A percentile compares a stretch with the other conserved stretches of the same genome.
Conservation (phyloP, 2,888 invertebrate species). For the Desoria tigrina region DNA sequence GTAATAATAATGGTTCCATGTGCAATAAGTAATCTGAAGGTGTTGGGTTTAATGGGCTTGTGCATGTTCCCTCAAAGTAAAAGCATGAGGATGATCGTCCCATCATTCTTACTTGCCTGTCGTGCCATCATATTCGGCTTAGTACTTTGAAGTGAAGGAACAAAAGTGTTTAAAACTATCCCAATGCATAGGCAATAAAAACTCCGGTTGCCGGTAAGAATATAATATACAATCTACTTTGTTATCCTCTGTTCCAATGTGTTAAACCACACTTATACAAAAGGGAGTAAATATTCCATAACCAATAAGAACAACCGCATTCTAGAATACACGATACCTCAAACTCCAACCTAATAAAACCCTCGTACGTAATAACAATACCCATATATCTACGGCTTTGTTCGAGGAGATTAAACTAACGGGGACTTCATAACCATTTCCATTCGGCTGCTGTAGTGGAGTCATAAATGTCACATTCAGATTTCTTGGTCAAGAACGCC, state of each 20-base stretch:
- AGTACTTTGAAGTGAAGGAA: conserved; percentile 8
- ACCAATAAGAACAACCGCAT: too few species aligned
- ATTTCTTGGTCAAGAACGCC: conserved; percentile 8
- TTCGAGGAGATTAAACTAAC: conserved; percentile 2
- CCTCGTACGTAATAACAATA: not conserved
- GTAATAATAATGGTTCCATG: not conserved
- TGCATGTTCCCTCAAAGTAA: not conserved
- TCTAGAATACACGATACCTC: too few species aligned
- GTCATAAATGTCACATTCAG: conserved; percentile 4
- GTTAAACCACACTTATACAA: too few species aligned
- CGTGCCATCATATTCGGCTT: conserved; percentile 7
- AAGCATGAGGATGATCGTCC: not conserved
- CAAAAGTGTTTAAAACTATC: conserved; percentile 6
- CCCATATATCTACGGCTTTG: not conserved
- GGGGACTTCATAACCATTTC: conserved; percentile 10
- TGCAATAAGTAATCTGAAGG: not conserved
- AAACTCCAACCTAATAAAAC: too few species aligned
- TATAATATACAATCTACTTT: too few species aligned
- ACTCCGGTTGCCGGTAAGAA: too few species aligned
- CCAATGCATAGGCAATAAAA: not conserved
- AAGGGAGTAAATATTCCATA: too few species aligned
- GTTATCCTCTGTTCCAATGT: too few species aligned
- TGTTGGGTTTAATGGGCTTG: conserved; percentile 10
- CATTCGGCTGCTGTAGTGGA: not conserved
- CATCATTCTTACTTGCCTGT: conserved; percentile 9